These are phyloP conservation scores for Anoplius nigerrimus DNA, from an alignment of 2,888 invertebrate genomes.

Conservation along the genomic window DNA sequence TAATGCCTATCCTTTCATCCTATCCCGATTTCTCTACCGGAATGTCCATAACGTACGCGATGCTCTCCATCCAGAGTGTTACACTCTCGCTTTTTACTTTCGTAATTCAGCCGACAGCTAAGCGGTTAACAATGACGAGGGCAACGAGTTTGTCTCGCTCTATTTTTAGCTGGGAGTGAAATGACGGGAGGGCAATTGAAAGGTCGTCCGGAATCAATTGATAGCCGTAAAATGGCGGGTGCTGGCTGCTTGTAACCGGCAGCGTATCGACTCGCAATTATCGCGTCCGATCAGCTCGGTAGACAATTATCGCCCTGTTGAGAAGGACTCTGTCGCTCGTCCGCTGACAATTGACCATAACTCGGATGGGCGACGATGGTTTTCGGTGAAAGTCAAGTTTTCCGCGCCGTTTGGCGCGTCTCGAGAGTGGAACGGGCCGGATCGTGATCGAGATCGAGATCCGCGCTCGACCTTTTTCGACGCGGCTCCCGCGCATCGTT, in stretches of 20 bases:
- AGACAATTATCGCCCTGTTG: neutral
- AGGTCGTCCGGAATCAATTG: constrained; percentile 14
- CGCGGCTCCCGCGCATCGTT: constrained; percentile 33
- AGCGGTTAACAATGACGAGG: too few relatives aligned
- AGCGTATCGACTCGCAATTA: too few relatives aligned
- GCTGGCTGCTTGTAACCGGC: constrained; percentile 4
- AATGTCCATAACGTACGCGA: neutral
- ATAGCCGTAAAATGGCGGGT: constrained; percentile 5
- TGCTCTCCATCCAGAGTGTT: neutral
- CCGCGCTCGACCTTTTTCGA: constrained; percentile 15
- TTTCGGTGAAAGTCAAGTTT: constrained; percentile 34
- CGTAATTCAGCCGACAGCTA: neutral
- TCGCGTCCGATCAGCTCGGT: too few relatives aligned
- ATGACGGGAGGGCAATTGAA: constrained; percentile 20
- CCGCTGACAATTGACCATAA: constrained; percentile 9
- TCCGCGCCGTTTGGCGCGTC: constrained; percentile 1
- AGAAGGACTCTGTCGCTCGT: neutral
- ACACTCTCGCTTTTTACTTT: neutral
- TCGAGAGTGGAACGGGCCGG: neutral
- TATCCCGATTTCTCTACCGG: neutral
- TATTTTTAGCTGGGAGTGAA: too few relatives aligned
- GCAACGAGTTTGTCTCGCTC: too few relatives aligned
- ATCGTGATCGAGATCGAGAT: constrained; percentile 9
- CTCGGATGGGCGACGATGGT: constrained; percentile 20
- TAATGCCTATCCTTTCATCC: neutral